Percentiles rank a stretch among this genome's conserved stretches.
Evolutionary conservation across 2,113 vertebrate genomes (phyloP).

Genomic region (Orycteropus afer): DNA sequence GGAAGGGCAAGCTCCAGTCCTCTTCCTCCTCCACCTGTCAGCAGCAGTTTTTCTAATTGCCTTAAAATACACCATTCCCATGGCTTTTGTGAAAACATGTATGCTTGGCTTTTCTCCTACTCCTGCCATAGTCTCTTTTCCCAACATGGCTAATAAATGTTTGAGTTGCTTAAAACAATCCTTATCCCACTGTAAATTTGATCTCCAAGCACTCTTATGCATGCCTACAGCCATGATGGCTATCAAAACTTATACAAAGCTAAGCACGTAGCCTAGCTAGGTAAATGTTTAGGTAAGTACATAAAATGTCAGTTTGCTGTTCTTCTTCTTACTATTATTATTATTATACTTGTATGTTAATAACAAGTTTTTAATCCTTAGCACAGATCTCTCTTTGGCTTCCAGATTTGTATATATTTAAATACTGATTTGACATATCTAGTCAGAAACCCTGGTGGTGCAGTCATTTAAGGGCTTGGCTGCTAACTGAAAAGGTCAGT

Average conservation of each 20-base stretch:
- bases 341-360: background rate
- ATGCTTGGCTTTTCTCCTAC: background rate
- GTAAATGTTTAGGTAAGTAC: background rate
- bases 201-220: background rate
- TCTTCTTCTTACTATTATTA: background rate
- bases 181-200: background rate
- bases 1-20: background rate
- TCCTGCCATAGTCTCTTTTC: background rate
- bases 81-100: background rate
- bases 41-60: background rate
- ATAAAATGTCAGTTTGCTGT: background rate
- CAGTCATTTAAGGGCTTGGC: background rate
- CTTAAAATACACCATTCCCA: background rate
- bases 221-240: background rate
- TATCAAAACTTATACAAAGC: background rate
- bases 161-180: background rate
- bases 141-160: conserved; percentile 25
- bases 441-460: background rate
- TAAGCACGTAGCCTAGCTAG: background rate
- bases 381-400: background rate
- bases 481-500: background rate
- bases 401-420: background rate
- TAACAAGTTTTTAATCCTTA: background rate
- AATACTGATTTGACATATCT: background rate
- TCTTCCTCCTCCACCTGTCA: background rate